Evolutionary conservation across 1,140 invertebrate species (phyloP).

Genomic region (Bombus affinis): DNA sequence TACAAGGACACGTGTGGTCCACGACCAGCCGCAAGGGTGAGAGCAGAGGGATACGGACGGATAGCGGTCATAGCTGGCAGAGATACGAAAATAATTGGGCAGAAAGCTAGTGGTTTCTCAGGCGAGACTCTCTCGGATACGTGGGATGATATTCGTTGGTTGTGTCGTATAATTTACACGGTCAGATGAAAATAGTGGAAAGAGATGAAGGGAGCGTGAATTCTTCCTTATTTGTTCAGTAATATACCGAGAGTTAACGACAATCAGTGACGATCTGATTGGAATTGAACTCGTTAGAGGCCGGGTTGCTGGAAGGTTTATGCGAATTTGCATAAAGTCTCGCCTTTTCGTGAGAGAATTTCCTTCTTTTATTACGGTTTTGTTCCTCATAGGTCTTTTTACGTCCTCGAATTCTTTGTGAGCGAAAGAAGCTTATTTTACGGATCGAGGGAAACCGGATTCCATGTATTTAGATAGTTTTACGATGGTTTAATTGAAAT

Average conservation of each 20-base stretch:
- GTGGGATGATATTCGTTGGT: background rate
- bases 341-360: background rate
- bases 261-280: background rate
- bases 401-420: background rate
- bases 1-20: constrained; percentile 8
- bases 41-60: background rate
- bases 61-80: background rate
- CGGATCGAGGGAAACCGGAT: background rate
- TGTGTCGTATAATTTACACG: background rate
- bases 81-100: constrained; percentile 37
- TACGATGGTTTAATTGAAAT: background rate
- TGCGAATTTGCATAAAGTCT: background rate
- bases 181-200: background rate
- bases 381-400: background rate
- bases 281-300: background rate
- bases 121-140: background rate
- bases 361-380: background rate
- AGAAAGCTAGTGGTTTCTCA: background rate
- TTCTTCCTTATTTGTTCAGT: background rate
- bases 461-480: background rate
- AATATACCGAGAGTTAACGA: background rate
- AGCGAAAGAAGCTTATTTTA: background rate
- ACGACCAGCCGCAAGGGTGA: background rate
- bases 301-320: background rate
- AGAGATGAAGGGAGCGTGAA: background rate